A percentile compares a stretch with the other conserved stretches of the same genome.
Evolutionary conservation across 2,888 invertebrate species (phyloP).

Genomic region (Idaea biselata): DNA sequence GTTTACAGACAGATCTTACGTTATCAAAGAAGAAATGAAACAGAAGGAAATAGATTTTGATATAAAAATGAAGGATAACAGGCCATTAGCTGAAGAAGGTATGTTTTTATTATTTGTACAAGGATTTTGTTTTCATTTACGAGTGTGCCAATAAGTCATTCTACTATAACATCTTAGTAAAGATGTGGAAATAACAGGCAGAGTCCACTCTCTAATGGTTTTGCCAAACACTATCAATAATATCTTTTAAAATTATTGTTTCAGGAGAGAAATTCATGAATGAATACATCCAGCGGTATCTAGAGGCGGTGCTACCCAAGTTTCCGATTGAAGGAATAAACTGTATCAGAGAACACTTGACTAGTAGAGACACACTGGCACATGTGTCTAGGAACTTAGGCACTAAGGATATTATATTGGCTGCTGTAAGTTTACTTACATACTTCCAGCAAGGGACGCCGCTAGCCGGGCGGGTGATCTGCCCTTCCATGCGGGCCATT

Average conservation of each 20-base stretch:
- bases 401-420: constrained; percentile 89
- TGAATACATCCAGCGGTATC: constrained; percentile 83
- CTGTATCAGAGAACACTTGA: constrained; percentile 83
- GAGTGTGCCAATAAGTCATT: neutral
- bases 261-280: constrained; percentile 83
- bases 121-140: neutral
- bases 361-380: constrained; percentile 84
- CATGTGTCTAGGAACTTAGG: constrained; percentile 89
- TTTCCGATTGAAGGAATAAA: constrained; percentile 89
- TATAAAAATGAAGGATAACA: constrained; percentile 84
- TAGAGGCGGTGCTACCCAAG: constrained; percentile 85
- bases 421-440: constrained; percentile 81
- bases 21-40: constrained; percentile 84
- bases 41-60: constrained; percentile 86
- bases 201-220: too few species aligned
- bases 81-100: constrained; percentile 83
- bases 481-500: too few species aligned
- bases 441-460: too few species aligned
- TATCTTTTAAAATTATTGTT: too few species aligned
- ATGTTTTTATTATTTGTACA: constrained; percentile 12
- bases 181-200: too few species aligned
- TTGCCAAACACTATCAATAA: too few species aligned
- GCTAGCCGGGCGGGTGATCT: too few species aligned
- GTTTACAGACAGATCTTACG: constrained; percentile 89
- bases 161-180: neutral